Evolutionary conservation across 2,113 vertebrate species (phyloP), one percentile per base, ranked within the genome.

Genomic region (Sceloporus tristichus): DNA sequence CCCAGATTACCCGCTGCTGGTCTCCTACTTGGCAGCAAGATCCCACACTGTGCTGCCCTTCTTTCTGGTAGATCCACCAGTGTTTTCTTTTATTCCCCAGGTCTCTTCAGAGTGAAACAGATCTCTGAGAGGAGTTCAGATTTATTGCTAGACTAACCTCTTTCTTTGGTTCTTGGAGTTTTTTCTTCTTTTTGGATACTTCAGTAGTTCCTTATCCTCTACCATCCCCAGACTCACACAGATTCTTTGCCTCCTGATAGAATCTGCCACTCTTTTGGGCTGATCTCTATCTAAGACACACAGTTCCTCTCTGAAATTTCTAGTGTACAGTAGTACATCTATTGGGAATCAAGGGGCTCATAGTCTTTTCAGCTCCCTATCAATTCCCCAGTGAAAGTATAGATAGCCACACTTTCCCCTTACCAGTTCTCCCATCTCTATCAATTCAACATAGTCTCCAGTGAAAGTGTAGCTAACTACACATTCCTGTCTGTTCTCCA

Each of bases 301-400:
- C 80, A 79, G 79, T 54, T 75, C 23, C 82, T 19, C n/a, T 91
- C 79, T 40, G 25, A 53, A 48, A 83, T 56, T 91, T 90, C 85
- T 59, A 78, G 56, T 82, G 16, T 59, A 27, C 34, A 34, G 34
- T 34, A 34, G 34, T 34, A 34, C 29, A 40, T 27, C n/a, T 13
- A 71, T 25, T 27, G 42, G 18, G 48, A 80, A 38, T 19, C 48
- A 19, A n/a, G 11, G 21, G 29, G 23, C 9, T n/a, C 53, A 1
- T 18, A 2, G 71, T 79, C 62, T 11, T 23, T 6, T 11, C 48
- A 48, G 48, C 7, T 48, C 48, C 48, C 48, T 7, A 48, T 48
- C 5, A 48, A 34, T 34, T 48, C 48, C 7, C 48, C 48, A 48
- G 48, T 48, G 48, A 48, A 48, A 48, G 7, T 48, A 7, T 48